Evolutionary conservation across 2,797 vertebrate species (phyloP).

Genomic region (Enteromius afrohamiltoni): DNA sequence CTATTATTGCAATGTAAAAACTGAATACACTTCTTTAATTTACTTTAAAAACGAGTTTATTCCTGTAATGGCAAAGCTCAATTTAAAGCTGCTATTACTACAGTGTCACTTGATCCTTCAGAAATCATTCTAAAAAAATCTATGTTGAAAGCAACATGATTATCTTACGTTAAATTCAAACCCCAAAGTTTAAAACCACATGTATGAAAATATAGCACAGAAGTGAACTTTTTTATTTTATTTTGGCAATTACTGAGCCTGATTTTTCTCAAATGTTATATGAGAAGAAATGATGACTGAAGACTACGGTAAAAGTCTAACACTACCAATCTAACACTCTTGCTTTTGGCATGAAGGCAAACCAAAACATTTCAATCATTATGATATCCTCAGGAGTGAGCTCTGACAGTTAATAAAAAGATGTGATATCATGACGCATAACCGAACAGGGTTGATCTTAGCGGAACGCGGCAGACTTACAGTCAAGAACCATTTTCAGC

Average conservation of each 20-base stretch:
- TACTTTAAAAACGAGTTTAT: not conserved
- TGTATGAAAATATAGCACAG: not conserved
- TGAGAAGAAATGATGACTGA: not conserved
- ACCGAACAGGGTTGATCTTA: slow-evolving; percentile 21
- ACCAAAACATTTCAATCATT: slow-evolving; percentile 18
- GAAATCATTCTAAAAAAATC: slow-evolving; percentile 3
- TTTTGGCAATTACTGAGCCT: not conserved
- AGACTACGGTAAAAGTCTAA: not conserved
- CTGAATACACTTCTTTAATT: no score
- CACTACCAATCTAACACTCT: not conserved
- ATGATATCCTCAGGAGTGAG: slow-evolving; percentile 12
- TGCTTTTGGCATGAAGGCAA: not conserved
- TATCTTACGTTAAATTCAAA: not conserved
- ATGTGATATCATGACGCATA: not conserved
- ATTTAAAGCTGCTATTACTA: no score
- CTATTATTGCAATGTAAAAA: not conserved
- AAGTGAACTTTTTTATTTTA: no score
- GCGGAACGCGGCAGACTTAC: not conserved
- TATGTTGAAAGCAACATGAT: not conserved
- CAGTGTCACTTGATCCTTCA: not conserved
- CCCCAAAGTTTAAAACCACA: not conserved
- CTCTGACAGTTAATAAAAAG: slow-evolving; percentile 1
- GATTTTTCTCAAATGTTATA: not conserved
- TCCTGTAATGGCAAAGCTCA: not conserved
- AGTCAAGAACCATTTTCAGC: not conserved